phyloP scores from a whole-genome alignment of 2,797 vertebrate species.

The Silurus lanzhouensis region DNA sequence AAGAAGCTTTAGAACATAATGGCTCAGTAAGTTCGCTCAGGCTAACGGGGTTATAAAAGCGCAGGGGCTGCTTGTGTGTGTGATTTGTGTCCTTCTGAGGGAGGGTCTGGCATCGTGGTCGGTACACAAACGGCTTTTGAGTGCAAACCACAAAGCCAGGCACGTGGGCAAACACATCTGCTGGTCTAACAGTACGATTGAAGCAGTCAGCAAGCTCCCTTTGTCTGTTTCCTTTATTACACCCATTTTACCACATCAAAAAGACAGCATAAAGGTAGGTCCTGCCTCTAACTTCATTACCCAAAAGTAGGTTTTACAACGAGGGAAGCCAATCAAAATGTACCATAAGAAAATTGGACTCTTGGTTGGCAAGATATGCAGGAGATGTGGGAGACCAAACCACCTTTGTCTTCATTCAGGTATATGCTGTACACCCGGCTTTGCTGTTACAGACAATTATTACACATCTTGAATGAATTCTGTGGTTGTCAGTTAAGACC shows the following conservation, averaged over 20 bases:
- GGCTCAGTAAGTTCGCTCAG: not conserved
- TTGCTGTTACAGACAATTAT: not conserved
- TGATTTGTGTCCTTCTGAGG: constrained; percentile 23
- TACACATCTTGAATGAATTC: not conserved
- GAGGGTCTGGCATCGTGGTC: constrained; percentile 15
- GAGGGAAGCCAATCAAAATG: not conserved
- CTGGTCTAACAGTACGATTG: constrained; percentile 16
- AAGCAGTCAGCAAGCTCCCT: constrained; percentile 60
- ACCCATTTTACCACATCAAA: constrained; percentile 20
- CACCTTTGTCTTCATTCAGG: not conserved
- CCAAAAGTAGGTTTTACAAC: not conserved
- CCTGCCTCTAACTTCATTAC: constrained; percentile 24
- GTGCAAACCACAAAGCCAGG: not conserved
- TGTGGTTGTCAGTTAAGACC: not conserved
- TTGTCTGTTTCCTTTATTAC: constrained; percentile 30
- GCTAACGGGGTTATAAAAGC: constrained; percentile 40
- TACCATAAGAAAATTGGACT: not conserved
- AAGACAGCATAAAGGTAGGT: constrained; percentile 18
- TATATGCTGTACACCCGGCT: not conserved
- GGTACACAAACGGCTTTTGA: constrained; percentile 1
- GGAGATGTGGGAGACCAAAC: not conserved
- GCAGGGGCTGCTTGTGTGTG: constrained; percentile 54
- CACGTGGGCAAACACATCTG: constrained; percentile 23
- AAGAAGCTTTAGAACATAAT: constrained; percentile 38
- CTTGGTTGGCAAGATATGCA: not conserved